These are phyloP conservation scores for Drosophila serrata DNA, from an alignment of 1,140 invertebrate species.

Conservation along the genomic window DNA sequence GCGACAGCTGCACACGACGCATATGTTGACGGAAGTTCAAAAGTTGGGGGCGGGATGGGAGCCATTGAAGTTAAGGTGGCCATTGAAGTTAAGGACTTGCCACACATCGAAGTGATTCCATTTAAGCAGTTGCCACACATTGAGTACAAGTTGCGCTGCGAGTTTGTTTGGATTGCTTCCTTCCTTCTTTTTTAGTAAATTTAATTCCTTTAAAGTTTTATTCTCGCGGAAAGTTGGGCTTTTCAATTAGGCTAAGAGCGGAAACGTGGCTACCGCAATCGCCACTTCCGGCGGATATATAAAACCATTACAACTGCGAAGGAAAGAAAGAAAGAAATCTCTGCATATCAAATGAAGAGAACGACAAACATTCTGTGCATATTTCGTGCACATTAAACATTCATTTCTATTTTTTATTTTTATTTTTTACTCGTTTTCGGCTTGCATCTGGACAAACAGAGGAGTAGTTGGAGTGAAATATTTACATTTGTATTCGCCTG, in stretches of 20 bases:
- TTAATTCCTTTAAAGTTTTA: conserved; percentile 28
- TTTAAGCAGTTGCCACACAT: conserved; percentile 24
- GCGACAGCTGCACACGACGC: conserved; percentile 52
- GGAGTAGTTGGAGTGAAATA: conserved; percentile 33
- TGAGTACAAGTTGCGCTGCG: conserved; percentile 10
- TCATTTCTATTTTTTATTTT: conserved; percentile 45
- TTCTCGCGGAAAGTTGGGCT: conserved; percentile 5
- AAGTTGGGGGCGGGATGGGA: background rate
- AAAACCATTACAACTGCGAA: background rate
- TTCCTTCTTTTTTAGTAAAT: background rate
- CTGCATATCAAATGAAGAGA: conserved; percentile 42
- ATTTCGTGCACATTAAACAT: conserved; percentile 47
- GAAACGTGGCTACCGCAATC: conserved; percentile 25
- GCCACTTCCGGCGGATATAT: conserved; percentile 41
- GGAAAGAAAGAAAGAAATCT: conserved; percentile 38
- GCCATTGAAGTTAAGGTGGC: background rate
- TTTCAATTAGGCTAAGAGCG: conserved; percentile 34
- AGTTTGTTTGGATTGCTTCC: conserved; percentile 10
- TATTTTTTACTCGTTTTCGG: background rate
- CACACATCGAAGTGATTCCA: conserved; percentile 24
- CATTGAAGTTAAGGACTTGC: conserved; percentile 36
- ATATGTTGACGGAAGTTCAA: conserved; percentile 31
- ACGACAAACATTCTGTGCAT: conserved; percentile 37
- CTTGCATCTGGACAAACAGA: conserved; percentile 24
- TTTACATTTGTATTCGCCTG: conserved; percentile 40